Evolutionary conservation across 2,113 vertebrate species (phyloP), one percentile per base, ranked within the genome.

Genomic region (Nannospalax galili): DNA sequence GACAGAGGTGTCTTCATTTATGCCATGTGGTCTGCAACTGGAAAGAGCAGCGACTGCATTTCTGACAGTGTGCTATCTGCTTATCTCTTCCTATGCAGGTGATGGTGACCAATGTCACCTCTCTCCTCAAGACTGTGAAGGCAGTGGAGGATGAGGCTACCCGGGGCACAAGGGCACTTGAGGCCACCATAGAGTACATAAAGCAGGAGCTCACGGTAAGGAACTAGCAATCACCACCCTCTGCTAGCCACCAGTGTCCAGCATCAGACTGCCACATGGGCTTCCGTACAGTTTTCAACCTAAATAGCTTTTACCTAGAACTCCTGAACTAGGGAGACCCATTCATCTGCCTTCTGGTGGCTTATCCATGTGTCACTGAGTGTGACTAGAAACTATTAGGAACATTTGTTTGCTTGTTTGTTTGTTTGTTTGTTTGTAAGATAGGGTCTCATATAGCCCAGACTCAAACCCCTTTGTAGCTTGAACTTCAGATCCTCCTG

Each of bases 51-150:
- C 32, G 26, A 2, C 2, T 9, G 7, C 52, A 45, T 24, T 56
- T 87, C 48, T 42, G 14, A n/a, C 32, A 35, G 35, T 7, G 1
- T 45, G 1, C 24, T 74, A 0, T 79, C 40, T 81, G 28, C 64
- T 67, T 90, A 70, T 97, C 85, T 96, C 30, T 88, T 89, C 52
- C 92, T 45, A 6, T 97, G 64, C 96, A 99, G 99, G 99, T 99
- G 92, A 99, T 99, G 99, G 99, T 99, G 96, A 99, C 99, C 90
- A 99, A 99, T 17, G 99, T 99, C 95, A 99, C 99, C 6, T 99
- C 99, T 1, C 99, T 99, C 92, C 98, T 99, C 96, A 99, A 99
- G 98, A 99, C 99, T 1, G 99, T 99, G 96, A 99, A 99, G 98
- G 99, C 99, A 0, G 99, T 99, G 73, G 99, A 99, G 98, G 99